These are phyloP conservation scores for Steinernema khuongi DNA, from an alignment of 1,140 invertebrate genomes.

Conservation along the genomic window DNA sequence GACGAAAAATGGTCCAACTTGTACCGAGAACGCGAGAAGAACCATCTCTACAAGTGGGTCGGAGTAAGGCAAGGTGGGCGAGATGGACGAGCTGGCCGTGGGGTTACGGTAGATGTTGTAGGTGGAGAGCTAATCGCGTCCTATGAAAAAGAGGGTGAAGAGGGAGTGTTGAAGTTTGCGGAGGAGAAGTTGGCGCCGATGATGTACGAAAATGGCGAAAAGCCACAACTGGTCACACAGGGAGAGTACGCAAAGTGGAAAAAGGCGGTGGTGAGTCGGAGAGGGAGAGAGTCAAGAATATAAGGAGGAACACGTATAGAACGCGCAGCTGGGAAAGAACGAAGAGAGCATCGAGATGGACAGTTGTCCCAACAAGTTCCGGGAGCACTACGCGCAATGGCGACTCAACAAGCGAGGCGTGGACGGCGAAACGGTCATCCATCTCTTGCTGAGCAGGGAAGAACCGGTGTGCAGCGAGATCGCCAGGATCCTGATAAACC, in stretches of 20 bases:
- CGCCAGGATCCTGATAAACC: constrained; percentile 78
- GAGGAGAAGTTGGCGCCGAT: constrained; percentile 78
- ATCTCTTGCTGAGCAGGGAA: constrained; percentile 89
- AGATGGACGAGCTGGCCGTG: too few relatives aligned
- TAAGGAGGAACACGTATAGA: constrained; percentile 38
- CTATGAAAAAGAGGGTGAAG: constrained; percentile 69
- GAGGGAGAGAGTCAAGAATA: neutral
- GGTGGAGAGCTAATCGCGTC: constrained; percentile 66
- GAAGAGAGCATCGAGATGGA: constrained; percentile 47
- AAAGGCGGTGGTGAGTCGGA: constrained; percentile 68
- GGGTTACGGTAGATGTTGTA: constrained; percentile 34
- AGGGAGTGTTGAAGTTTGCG: constrained; percentile 75
- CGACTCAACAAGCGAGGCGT: constrained; percentile 90
- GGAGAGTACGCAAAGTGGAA: constrained; percentile 88
- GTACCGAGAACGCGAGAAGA: constrained; percentile 61
- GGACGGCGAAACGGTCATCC: constrained; percentile 84
- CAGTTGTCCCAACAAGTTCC: constrained; percentile 50
- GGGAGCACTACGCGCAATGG: constrained; percentile 81
- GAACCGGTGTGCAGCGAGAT: constrained; percentile 77
- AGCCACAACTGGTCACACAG: constrained; percentile 73
- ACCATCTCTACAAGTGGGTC: constrained; percentile 62
- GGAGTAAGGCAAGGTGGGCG: constrained; percentile 59
- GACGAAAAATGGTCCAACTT: constrained; percentile 63
- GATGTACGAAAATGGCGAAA: constrained; percentile 82
- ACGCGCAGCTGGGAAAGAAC: constrained; percentile 49